Evolutionary conservation across 2,113 vertebrate genomes (phyloP).

Genomic region (Lampris megalopsis): DNA sequence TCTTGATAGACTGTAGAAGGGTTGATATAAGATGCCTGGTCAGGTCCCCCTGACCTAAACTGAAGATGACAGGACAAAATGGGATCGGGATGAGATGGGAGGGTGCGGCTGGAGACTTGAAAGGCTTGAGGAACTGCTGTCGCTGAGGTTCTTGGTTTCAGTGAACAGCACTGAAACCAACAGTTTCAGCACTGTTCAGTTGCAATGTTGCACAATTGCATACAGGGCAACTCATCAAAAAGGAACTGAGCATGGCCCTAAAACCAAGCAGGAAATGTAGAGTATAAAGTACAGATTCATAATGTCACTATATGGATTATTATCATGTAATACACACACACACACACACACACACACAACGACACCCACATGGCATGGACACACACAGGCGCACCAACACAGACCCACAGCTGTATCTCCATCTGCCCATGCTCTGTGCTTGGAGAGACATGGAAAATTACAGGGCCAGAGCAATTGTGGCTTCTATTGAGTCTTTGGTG

Average conservation of each 20-base stretch:
- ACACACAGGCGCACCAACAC: slow-evolving; percentile 32
- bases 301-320: slow-evolving; percentile 18
- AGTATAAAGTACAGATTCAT: slow-evolving; percentile 24
- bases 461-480: slow-evolving; percentile 71
- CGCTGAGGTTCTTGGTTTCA: slow-evolving; percentile 38
- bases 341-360: background rate
- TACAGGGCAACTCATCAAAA: slow-evolving; percentile 16
- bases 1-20: slow-evolving; percentile 25
- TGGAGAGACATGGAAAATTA: slow-evolving; percentile 74
- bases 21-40: slow-evolving; percentile 54
- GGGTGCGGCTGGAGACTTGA: slow-evolving; percentile 19
- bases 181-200: background rate
- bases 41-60: slow-evolving; percentile 51
- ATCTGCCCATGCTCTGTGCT: slow-evolving; percentile 70
- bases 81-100: background rate
- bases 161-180: background rate
- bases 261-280: slow-evolving; percentile 49
- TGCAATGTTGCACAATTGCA: slow-evolving; percentile 32
- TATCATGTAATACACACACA: background rate
- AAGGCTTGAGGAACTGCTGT: slow-evolving; percentile 9
- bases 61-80: slow-evolving; percentile 2
- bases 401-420: slow-evolving; percentile 62
- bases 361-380: slow-evolving; percentile 20
- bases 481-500: slow-evolving; percentile 71
- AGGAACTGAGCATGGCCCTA: slow-evolving; percentile 38